Base-by-base conservation (phyloP, 2,797 vertebrate genomes). In the Micromesistius poutassou region DNA sequence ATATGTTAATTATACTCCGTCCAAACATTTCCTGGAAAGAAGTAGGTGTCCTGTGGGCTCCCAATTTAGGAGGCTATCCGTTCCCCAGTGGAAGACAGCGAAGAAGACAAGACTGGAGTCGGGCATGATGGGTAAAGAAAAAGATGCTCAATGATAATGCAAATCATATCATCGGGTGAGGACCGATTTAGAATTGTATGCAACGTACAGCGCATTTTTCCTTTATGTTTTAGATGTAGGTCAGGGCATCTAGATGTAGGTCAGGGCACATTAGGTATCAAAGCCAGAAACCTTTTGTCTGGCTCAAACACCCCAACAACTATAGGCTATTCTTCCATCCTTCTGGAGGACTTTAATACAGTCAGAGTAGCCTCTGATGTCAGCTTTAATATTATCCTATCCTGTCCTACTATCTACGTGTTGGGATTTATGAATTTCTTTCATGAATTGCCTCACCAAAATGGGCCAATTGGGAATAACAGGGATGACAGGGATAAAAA, bases 41-140 rank as follows among this genome's bases (percentile, higher is more conserved):
- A 96, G 91, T 81, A 95, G 78, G 85, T 94, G 91, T 50, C 95
- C 95, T 0, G 94, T 95, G 71, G 95, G 94, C 83, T 95, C 95
- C 95, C 95, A 96, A 79, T 91, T 92, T 1, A 95, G 80, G 89
- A 88, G 73, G 80, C 91, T 40, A 95, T 85, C 62, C 87, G 83
- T 72, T 95, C 94, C 95, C 95, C 79, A 0, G 71, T 19, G 35
- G 30, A 13, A 35, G 80, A 38, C 2, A 30, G 40, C 73, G 33
- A n/a, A 38, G 31, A 35, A 50, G 6, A n/a, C 14, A n/a, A 12
- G 42, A n/a, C 16, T 25, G 33, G 7, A 22, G n/a, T 16, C 42
- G 72, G 3, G 28, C 46, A 73, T 36, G 72, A 33, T 36, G 30
- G 13, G 13, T 16, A 33, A 72, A 25, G 6, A 25, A 2, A 25